Conservation (phyloP, 2,797 vertebrate genomes). For the Cirrhinus molitorella region DNA sequence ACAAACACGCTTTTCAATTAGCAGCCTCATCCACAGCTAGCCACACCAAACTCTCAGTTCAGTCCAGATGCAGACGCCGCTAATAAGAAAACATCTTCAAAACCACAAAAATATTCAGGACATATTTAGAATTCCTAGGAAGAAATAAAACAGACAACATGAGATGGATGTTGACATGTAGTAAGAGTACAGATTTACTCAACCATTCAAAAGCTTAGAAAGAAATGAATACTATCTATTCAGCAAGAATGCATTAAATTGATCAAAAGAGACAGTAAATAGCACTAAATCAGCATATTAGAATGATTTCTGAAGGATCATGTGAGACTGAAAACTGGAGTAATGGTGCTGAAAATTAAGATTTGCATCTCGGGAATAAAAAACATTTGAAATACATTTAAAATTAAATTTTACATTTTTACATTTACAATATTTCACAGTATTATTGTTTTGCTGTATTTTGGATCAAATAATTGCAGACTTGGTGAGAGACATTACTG, state of each 20-base stretch:
- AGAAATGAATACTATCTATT: neutral
- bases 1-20: slow-evolving; percentile 47
- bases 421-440: too few species aligned
- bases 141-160: neutral
- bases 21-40: neutral
- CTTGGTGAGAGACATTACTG: too few species aligned
- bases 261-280: neutral
- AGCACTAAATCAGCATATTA: neutral
- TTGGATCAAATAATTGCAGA: neutral
- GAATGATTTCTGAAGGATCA: neutral
- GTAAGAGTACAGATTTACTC: neutral
- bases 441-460: neutral
- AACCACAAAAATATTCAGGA: neutral
- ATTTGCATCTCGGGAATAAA: neutral
- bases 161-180: neutral
- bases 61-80: neutral
- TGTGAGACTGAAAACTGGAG: neutral
- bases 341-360: neutral
- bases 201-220: neutral
- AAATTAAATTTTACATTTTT: too few species aligned
- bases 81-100: neutral
- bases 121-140: neutral
- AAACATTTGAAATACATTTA: neutral
- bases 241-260: neutral
- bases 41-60: neutral